Conservation (phyloP, 2,113 vertebrate genomes). For the Alligator mississippiensis region DNA sequence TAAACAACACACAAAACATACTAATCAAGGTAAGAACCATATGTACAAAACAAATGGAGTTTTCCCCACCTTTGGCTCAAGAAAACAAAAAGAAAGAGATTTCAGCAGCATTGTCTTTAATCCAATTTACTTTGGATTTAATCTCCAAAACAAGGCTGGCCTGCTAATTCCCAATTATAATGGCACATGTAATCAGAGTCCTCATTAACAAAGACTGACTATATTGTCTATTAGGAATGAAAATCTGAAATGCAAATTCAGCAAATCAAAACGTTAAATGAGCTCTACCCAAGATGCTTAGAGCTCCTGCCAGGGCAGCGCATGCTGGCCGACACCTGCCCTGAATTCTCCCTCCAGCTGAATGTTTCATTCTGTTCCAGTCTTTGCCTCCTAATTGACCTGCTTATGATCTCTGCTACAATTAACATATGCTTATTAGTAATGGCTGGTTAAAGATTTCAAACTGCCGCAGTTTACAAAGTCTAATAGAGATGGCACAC, state of each 20-base stretch:
- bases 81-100: conserved; percentile 71
- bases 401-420: conserved; percentile 94
- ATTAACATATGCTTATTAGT: conserved; percentile 99
- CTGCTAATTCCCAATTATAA: conserved; percentile 87
- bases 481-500: conserved; percentile 84
- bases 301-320: conserved; percentile 82
- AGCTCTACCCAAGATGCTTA: conserved; percentile 83
- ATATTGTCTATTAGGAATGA: conserved; percentile 86
- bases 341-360: conserved; percentile 89
- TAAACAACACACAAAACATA: conserved; percentile 56
- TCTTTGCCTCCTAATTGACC: conserved; percentile 93
- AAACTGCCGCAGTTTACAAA: conserved; percentile 85
- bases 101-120: conserved; percentile 81
- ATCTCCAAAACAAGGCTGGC: conserved; percentile 84
- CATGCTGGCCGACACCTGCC: conserved; percentile 84
- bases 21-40: conserved; percentile 72
- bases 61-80: conserved; percentile 75
- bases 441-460: conserved; percentile 93
- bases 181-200: conserved; percentile 87
- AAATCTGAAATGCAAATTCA: conserved; percentile 90
- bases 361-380: conserved; percentile 89
- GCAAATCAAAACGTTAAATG: conserved; percentile 88
- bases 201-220: conserved; percentile 89
- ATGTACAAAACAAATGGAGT: conserved; percentile 78
- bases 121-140: conserved; percentile 86